Conservation (phyloP, 2,888 invertebrate genomes). For the Campoplex capitator region DNA sequence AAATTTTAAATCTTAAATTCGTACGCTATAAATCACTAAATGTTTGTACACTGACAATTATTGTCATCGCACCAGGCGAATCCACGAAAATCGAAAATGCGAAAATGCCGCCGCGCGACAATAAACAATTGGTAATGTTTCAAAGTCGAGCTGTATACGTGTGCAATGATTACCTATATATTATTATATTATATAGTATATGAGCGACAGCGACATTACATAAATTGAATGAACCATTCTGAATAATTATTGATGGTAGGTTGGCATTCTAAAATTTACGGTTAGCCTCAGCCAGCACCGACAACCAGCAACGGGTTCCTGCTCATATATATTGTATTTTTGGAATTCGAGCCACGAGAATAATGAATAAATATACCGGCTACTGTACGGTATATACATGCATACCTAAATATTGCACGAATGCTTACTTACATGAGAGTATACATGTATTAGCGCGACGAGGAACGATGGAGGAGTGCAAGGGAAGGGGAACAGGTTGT, state of each 20-base stretch:
- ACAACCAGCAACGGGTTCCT: slow-evolving; percentile 23
- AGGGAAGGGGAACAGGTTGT: not conserved
- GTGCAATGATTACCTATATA: not conserved
- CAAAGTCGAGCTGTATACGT: not conserved
- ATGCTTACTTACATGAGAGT: slow-evolving; percentile 15
- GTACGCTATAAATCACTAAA: too few species aligned
- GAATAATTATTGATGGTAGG: slow-evolving; percentile 37
- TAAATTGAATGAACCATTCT: slow-evolving; percentile 20
- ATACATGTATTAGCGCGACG: not conserved
- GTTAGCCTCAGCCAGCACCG: slow-evolving; percentile 5
- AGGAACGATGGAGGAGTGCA: not conserved
- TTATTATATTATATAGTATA: too few species aligned
- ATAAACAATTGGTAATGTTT: not conserved
- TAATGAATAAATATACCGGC: slow-evolving; percentile 35
- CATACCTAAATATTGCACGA: slow-evolving; percentile 20
- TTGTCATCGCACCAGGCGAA: too few species aligned
- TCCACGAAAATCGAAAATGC: too few species aligned
- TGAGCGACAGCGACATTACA: not conserved
- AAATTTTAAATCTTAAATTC: too few species aligned
- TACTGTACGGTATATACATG: not conserved
- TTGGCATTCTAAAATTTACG: slow-evolving; percentile 52
- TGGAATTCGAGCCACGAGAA: slow-evolving; percentile 53
- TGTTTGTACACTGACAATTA: too few species aligned
- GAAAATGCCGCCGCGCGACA: not conserved
- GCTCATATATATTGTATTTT: slow-evolving; percentile 37